phyloP scores from a whole-genome alignment of 2,113 vertebrate species.

The Leiothrix lutea region DNA sequence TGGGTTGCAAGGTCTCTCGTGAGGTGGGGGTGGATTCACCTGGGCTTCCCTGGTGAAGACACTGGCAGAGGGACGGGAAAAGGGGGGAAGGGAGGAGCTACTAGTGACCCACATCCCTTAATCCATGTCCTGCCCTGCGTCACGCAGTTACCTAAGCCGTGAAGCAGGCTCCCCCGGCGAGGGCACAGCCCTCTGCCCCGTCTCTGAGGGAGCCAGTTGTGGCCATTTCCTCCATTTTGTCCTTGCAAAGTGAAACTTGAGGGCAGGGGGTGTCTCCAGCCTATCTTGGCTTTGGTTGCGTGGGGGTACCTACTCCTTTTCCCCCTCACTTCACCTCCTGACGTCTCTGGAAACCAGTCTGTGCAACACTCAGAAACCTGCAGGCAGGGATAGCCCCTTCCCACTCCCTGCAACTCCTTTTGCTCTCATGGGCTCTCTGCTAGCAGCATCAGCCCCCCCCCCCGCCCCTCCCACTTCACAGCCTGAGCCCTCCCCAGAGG shows the following conservation, averaged over 20 bases:
- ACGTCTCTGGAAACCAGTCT: background rate
- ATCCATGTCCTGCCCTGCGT: background rate
- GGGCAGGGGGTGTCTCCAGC: background rate
- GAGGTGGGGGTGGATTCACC: background rate
- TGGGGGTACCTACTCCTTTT: background rate
- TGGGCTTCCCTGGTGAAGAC: background rate
- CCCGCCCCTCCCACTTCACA: background rate
- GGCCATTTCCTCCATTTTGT: background rate
- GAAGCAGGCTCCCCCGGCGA: background rate
- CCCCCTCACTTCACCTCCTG: background rate
- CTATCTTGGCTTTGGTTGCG: fast-evolving
- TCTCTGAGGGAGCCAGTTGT: background rate
- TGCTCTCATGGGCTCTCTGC: fast-evolving
- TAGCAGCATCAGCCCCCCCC: background rate
- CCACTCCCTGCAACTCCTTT: background rate
- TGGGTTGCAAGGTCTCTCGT: background rate
- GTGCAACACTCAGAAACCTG: background rate
- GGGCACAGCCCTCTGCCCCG: background rate
- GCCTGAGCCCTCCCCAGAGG: background rate
- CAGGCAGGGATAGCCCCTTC: too few relatives aligned
- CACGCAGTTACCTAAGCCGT: background rate
- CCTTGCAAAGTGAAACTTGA: background rate
- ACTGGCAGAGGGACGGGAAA: background rate
- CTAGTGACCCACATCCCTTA: conserved; percentile 47
- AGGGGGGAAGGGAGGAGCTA: background rate